Base-by-base conservation (phyloP, 2,113 vertebrate genomes). In the Triplophysa rosa region DNA sequence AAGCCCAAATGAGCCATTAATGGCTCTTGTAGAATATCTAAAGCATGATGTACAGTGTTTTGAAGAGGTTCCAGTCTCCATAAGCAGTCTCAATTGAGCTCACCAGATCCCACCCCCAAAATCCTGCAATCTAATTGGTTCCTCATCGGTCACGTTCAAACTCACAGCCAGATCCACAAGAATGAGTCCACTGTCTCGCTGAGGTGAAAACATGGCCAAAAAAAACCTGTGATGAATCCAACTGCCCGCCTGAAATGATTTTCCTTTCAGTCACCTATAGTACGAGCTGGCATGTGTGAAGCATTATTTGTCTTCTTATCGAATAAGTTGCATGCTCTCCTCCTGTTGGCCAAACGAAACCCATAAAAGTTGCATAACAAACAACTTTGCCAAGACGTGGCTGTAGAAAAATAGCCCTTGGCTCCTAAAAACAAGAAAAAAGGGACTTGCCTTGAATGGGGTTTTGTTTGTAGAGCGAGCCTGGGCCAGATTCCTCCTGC, bases 61-160 rank as follows among this genome's bases (percentile, higher is more conserved):
- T 70, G 23, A 59, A 66, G n/a, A 52, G 24, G 8, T 5, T 47
- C 54, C 56, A 71, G 23, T 37, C 69, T 49, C 65, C 68, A 40
- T 58, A 71, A 84, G 65, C 47, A 56, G 23, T 64, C 33, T 37
- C 33, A 37, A 37, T 37, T 37, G 33, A 37, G 33, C 26, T 12
- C 12, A 17, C 82, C 37, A 85, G 87, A 87, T 84, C 65, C 19
- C 45, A 79, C 79, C 77, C 80, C 76, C 72, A 67, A 59, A 19
- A 64, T 58, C 56, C 83, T 74, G 40, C 68, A 82, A 73, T 88
- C 81, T 86, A 86, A 91, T 89, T 89, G 82, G 83, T 82, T 86
- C 84, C 78, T 84, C 26, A 14, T 42, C 47, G 13, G 70, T 75
- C 67, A 63, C 23, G 33, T 62, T 73, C 77, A 88, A 78, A 79